phyloP scores from a whole-genome alignment of 2,888 invertebrate genomes.

The Lochmaea capreae region DNA sequence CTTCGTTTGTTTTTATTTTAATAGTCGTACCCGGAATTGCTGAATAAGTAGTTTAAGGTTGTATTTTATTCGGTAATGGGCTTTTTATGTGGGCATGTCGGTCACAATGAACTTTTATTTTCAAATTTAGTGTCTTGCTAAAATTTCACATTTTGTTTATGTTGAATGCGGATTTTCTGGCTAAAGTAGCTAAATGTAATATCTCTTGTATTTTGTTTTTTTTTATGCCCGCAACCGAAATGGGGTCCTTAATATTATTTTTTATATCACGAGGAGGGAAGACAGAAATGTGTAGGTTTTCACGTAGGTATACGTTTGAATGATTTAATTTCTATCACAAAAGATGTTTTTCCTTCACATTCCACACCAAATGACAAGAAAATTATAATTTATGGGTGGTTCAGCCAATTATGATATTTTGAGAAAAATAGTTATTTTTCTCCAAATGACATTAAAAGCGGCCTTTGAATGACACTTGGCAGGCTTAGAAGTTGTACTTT shows the following conservation, averaged over 20 bases:
- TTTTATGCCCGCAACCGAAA: neutral
- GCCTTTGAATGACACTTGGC: too few species aligned
- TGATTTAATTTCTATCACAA: too few species aligned
- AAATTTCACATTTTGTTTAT: slow-evolving; percentile 4
- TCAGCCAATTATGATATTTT: too few species aligned
- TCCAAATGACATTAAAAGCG: too few species aligned
- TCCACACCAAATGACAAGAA: too few species aligned
- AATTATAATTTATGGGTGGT: too few species aligned
- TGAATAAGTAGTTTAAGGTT: slow-evolving; percentile 1
- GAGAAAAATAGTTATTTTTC: too few species aligned
- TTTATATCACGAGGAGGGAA: too few species aligned
- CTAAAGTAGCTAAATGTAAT: neutral
- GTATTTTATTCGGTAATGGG: slow-evolving; percentile 11
- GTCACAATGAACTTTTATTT: neutral
- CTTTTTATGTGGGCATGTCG: slow-evolving; percentile 3
- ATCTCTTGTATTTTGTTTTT: neutral
- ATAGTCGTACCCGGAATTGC: neutral
- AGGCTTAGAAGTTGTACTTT: too few species aligned
- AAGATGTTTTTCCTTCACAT: too few species aligned
- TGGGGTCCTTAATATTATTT: neutral
- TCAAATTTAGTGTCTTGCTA: slow-evolving; percentile 17
- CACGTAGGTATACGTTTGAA: too few species aligned
- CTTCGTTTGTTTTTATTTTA: slow-evolving; percentile 20
- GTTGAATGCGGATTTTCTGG: neutral
- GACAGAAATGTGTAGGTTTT: too few species aligned